These are phyloP conservation scores for Melanargia galathea DNA, from an alignment of 2,888 invertebrate species.

Conservation along the genomic window DNA sequence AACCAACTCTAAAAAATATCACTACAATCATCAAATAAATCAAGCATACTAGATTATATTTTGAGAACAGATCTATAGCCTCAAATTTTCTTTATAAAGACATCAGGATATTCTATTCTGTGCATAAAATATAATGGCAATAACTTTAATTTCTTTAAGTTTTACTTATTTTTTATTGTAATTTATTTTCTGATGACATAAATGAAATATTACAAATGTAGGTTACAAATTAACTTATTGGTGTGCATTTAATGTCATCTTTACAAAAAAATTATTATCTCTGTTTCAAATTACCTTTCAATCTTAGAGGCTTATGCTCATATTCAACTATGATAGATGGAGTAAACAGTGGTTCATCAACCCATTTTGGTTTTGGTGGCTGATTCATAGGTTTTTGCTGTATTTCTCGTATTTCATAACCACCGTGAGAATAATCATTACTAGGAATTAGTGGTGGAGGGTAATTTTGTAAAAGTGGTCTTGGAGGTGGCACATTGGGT, in stretches of 20 bases:
- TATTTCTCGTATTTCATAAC: constrained; percentile 40
- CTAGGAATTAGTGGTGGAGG: constrained; percentile 41
- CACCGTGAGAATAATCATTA: constrained; percentile 45
- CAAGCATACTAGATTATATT: not conserved
- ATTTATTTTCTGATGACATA: not conserved
- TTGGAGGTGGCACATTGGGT: constrained; percentile 45
- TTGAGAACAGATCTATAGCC: not conserved
- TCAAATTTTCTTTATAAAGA: not conserved
- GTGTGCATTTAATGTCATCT: not conserved
- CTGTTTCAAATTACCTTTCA: constrained; percentile 72
- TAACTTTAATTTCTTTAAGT: not conserved
- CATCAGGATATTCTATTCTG: not conserved
- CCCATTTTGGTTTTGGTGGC: constrained; percentile 56
- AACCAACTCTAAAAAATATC: too few species aligned
- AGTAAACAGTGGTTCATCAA: constrained; percentile 74
- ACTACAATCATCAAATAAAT: not conserved
- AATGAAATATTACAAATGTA: not conserved
- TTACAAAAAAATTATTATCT: not conserved
- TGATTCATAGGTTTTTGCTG: constrained; percentile 36
- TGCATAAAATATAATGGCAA: constrained; percentile 5
- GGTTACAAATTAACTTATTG: not conserved
- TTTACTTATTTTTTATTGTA: not conserved
- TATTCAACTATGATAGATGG: constrained; percentile 86
- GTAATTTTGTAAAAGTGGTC: constrained; percentile 47
- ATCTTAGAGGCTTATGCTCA: constrained; percentile 83